Conservation (phyloP, 64 coral and sea anemone species). For the Platygyra sinensis region DNA sequence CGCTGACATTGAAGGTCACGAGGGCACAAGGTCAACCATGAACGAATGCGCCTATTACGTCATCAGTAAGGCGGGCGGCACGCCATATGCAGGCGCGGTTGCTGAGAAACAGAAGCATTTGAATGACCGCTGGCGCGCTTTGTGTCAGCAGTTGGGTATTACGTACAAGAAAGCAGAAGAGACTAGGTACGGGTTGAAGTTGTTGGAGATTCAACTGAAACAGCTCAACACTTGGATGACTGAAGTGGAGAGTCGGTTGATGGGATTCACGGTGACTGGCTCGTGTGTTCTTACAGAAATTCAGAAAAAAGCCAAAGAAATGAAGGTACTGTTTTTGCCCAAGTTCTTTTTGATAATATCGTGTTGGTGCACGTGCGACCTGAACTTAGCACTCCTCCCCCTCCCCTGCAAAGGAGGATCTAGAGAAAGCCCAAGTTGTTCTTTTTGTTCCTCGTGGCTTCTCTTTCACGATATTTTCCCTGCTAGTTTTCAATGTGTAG, state of each 20-base stretch:
- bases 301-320: slow-evolving; percentile 67
- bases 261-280: slow-evolving; percentile 36
- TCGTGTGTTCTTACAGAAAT: slow-evolving; percentile 78
- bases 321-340: slow-evolving; percentile 40
- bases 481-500: too few relatives aligned
- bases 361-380: too few relatives aligned
- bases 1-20: slow-evolving; percentile 90
- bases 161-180: slow-evolving; percentile 98
- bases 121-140: slow-evolving; percentile 94
- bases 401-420: too few relatives aligned
- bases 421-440: too few relatives aligned
- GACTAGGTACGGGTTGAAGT: slow-evolving; percentile 86
- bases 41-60: slow-evolving; percentile 93
- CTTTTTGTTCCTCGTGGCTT: too few relatives aligned
- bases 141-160: slow-evolving; percentile 95
- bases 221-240: slow-evolving; percentile 95
- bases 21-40: slow-evolving; percentile 66
- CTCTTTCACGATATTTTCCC: too few relatives aligned
- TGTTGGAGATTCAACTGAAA: slow-evolving; percentile 89
- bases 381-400: too few relatives aligned
- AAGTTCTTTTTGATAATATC: neutral
- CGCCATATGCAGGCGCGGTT: slow-evolving; percentile 63
- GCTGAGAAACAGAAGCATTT: slow-evolving; percentile 75
- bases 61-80: slow-evolving; percentile 77
- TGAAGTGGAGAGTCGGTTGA: slow-evolving; percentile 69